Evolutionary conservation across 2,797 vertebrate genomes (phyloP).

Genomic region (Fistularia commersonii): DNA sequence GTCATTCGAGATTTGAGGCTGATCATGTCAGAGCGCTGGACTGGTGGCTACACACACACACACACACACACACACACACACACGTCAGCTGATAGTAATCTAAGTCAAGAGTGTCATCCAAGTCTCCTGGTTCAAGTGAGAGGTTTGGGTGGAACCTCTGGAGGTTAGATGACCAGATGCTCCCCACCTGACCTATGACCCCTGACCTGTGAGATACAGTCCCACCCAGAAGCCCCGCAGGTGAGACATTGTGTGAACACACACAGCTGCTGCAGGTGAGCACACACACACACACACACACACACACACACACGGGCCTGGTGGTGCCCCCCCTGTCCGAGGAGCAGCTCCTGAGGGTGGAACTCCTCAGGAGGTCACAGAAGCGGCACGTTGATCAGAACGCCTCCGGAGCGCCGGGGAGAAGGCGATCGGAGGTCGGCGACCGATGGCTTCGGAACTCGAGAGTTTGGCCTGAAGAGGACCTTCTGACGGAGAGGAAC

Average conservation of each 20-base stretch:
- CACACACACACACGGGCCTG: background rate
- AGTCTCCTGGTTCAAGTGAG: background rate
- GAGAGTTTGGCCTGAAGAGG: too few species aligned
- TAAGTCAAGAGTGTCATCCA: too few species aligned
- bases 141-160: too few species aligned
- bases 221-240: background rate
- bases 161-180: too few species aligned
- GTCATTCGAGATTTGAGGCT: slow-evolving; percentile 94
- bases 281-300: slow-evolving; percentile 3
- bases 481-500: too few species aligned
- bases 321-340: too few species aligned
- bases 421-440: too few species aligned
- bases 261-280: slow-evolving; percentile 2
- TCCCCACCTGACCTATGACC: too few species aligned
- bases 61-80: slow-evolving; percentile 21
- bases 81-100: background rate
- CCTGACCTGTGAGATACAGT: too few species aligned
- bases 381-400: too few species aligned
- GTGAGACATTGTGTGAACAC: background rate
- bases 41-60: slow-evolving; percentile 71
- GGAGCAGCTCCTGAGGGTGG: background rate
- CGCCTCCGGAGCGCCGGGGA: too few species aligned
- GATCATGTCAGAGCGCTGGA: slow-evolving; percentile 95
- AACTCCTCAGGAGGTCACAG: background rate
- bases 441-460: too few species aligned